phyloP scores from a whole-genome alignment of 1,140 invertebrate species.

The Meloidogyne chitwoodi region DNA sequence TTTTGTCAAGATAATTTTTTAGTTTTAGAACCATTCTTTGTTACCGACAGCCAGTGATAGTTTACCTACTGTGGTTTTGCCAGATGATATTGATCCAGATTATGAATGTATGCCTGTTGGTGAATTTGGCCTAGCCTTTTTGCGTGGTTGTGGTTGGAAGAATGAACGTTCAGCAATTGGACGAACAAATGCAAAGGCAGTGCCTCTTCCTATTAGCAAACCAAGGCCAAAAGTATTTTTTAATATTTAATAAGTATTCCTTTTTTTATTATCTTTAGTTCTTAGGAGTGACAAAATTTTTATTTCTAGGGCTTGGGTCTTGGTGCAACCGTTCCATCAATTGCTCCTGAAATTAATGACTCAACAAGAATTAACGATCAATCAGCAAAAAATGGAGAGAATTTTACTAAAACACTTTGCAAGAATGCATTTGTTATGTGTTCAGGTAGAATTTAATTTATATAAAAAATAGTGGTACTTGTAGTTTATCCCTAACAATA shows the following conservation, averaged over 20 bases:
- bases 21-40: not conserved
- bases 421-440: conserved; percentile 14
- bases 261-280: not conserved
- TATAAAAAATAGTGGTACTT: no score
- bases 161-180: conserved; percentile 31
- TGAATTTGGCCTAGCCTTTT: conserved; percentile 32
- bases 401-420: conserved; percentile 3
- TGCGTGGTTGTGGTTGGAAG: conserved; percentile 38
- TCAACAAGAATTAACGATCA: not conserved
- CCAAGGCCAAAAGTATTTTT: conserved; percentile 16
- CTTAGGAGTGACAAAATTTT: not conserved
- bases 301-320: conserved; percentile 20
- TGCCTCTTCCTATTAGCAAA: conserved; percentile 9
- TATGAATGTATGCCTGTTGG: conserved; percentile 19
- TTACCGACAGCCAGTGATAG: not conserved
- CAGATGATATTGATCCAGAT: conserved; percentile 29
- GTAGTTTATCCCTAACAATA: no score
- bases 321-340: conserved; percentile 19
- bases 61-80: not conserved
- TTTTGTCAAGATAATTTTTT: not conserved
- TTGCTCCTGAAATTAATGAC: not conserved
- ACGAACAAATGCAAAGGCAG: conserved; percentile 26
- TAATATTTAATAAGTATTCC: not conserved
- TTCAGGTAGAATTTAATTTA: conserved; percentile 1
- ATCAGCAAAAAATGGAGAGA: not conserved